Base-by-base conservation (phyloP, 2,797 vertebrate genomes). In the Hydrolagus colliei region DNA sequence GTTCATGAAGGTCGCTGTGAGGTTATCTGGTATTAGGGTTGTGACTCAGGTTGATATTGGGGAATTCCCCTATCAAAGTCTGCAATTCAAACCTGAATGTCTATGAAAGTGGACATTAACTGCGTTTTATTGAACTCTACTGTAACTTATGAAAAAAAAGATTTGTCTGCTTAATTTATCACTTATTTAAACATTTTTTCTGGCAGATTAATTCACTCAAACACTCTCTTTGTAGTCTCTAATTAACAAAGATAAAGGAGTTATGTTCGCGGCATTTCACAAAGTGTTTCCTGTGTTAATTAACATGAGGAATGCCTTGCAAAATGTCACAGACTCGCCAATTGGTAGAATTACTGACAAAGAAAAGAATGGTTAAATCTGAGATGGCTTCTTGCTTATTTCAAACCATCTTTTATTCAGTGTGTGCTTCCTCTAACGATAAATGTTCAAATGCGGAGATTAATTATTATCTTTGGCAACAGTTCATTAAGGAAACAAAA, bases 401-500 rank as follows among this genome's bases (percentile, higher is more conserved):
- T 84, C 79, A 84, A 61, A 62, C 59, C 52, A 65, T 59, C 22
- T 63, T 79, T 79, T 8, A 65, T 79, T 79, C 77, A 63, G 62
- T 8, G 63, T 11, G 79, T 35, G 79, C 5, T 14, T 71, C 20
- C 63, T 84, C n/a, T 63, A 68, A 84, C 41, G 75, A 18, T 9
- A 35, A 16, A 71, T 16, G 41, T 84, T 84, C 65, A 41, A 67
- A 41, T 32, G 27, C 65, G 68, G 65, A 71, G 79, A 84, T 84
- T 84, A 71, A 71, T 67, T 68, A 71, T 65, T n/a, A 32, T 84
- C 65, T 84, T 14, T 35, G 8, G 14, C 63, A 84, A 41, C 27
- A 84, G 79, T 84, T 84, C 65, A 84, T 65, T 68, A 84, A 84
- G 63, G 65, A 84, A 84, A 68, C 27, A 5, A 52, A 67, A 35